These are phyloP conservation scores for Ardeotis arabs DNA, from an alignment of 2,113 vertebrate genomes.

Conservation along the genomic window DNA sequence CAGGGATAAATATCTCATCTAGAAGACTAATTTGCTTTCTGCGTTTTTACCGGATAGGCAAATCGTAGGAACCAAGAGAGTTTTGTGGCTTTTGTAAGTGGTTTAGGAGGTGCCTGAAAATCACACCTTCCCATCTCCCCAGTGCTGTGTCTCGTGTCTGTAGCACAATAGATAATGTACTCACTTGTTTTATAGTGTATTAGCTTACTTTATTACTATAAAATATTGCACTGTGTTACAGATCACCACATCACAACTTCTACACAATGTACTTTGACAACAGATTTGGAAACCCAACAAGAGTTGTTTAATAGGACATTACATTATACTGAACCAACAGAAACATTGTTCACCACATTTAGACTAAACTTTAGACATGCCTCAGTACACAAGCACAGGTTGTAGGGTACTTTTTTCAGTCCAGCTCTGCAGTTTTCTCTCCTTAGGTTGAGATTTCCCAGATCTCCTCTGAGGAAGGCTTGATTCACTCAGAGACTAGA, in stretches of 20 bases:
- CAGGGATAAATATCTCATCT: neutral
- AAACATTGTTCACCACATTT: constrained; percentile 52
- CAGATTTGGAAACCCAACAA: constrained; percentile 51
- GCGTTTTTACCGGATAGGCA: neutral
- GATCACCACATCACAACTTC: constrained; percentile 38
- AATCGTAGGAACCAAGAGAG: neutral
- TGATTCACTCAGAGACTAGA: neutral
- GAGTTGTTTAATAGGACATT: constrained; percentile 59
- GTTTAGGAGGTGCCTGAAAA: constrained; percentile 14
- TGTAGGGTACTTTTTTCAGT: neutral
- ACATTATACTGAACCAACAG: constrained; percentile 57
- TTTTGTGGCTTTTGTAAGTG: neutral
- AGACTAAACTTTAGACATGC: constrained; percentile 53
- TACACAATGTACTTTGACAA: constrained; percentile 63
- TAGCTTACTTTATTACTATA: constrained; percentile 68
- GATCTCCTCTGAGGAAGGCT: constrained; percentile 2
- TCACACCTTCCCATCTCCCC: neutral
- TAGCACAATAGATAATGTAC: constrained; percentile 68
- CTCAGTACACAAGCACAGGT: constrained; percentile 27
- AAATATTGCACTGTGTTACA: constrained; percentile 67
- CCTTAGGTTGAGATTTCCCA: neutral
- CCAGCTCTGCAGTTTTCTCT: neutral
- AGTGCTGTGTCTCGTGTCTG: constrained; percentile 16
- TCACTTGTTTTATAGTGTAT: constrained; percentile 61
- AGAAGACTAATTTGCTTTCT: neutral